Conservation (phyloP, 2,113 vertebrate genomes). For the Vulpes vulpes region DNA sequence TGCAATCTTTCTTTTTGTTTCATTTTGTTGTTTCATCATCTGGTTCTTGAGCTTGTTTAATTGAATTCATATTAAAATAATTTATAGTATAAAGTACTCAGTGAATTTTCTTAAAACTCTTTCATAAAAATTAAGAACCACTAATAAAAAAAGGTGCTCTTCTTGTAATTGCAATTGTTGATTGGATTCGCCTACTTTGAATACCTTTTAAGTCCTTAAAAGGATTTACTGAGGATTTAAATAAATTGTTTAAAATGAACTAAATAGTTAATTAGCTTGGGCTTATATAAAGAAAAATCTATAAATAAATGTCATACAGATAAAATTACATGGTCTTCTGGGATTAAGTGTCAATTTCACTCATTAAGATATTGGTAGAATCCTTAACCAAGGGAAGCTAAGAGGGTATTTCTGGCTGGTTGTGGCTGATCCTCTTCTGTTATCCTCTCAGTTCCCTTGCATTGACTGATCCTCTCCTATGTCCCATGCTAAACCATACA, state of each 20-base stretch:
- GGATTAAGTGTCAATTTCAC: background rate
- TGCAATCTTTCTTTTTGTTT: background rate
- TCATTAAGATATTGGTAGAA: background rate
- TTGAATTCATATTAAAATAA: slow-evolving; percentile 23
- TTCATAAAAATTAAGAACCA: slow-evolving; percentile 1
- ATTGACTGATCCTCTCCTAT: background rate
- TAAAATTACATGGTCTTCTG: background rate
- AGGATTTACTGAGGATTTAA: slow-evolving; percentile 22
- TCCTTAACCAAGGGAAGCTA: background rate
- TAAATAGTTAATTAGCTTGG: background rate
- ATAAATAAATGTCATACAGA: background rate
- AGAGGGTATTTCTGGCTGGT: background rate
- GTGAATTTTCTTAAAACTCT: background rate
- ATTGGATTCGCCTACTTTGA: background rate
- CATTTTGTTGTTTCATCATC: slow-evolving; percentile 1
- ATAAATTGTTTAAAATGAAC: slow-evolving; percentile 21
- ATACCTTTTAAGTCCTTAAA: background rate
- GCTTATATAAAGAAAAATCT: background rate
- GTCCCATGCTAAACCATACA: background rate
- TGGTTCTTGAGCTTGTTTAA: background rate
- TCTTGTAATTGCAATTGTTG: background rate
- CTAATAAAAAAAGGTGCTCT: background rate
- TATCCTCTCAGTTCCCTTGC: background rate
- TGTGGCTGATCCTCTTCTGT: background rate
- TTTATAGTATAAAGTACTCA: background rate